Evolutionary conservation across 2,797 vertebrate genomes (phyloP).

Genomic region (Poliocrania exsul): DNA sequence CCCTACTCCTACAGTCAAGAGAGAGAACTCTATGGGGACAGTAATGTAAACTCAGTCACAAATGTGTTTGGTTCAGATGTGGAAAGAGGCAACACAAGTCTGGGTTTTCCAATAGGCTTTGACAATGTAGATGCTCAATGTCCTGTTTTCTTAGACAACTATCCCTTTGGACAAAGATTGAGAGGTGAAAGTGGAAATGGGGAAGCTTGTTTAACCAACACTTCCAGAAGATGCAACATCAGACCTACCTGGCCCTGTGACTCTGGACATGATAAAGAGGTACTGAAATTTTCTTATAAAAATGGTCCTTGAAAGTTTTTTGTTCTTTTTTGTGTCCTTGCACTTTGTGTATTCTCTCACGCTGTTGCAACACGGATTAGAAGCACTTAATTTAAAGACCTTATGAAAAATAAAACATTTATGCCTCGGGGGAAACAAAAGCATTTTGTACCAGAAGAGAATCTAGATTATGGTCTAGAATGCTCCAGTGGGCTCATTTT

Average conservation of each 20-base stretch:
- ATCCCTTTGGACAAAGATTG: background rate
- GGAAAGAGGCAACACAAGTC: background rate
- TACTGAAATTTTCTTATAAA: background rate
- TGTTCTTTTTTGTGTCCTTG: background rate
- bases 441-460: background rate
- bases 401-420: background rate
- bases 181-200: background rate
- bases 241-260: background rate
- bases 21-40: background rate
- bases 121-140: background rate
- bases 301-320: background rate
- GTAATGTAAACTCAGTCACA: background rate
- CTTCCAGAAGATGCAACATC: background rate
- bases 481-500: background rate
- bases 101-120: background rate
- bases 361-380: background rate
- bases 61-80: background rate
- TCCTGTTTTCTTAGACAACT: background rate
- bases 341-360: background rate
- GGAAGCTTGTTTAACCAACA: background rate
- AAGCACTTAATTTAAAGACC: background rate
- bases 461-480: conserved; percentile 4
- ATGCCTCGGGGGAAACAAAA: background rate
- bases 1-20: background rate
- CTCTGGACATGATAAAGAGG: background rate